phyloP scores from a whole-genome alignment of 2,113 vertebrate genomes.

The Condylura cristata region DNA sequence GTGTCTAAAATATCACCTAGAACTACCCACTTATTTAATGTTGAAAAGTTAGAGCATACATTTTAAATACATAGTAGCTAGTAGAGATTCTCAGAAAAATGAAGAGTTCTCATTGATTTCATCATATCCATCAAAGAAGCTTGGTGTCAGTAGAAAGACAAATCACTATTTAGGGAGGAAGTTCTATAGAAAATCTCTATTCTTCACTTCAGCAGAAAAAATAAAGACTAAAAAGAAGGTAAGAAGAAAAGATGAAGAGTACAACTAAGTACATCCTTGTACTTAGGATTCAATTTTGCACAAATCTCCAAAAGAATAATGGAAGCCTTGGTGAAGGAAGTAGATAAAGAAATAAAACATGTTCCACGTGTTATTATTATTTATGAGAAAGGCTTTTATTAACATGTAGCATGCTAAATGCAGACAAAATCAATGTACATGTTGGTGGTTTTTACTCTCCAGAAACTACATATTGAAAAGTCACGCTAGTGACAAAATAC shows the following conservation, averaged over 20 bases:
- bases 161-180: not conserved
- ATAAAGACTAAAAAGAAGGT: not conserved
- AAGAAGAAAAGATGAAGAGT: not conserved
- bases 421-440: not conserved
- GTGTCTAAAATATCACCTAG: not conserved
- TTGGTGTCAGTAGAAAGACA: not conserved
- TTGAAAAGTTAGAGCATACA: not conserved
- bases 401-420: not conserved
- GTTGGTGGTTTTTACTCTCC: not conserved
- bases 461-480: conserved; percentile 4
- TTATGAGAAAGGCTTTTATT: not conserved
- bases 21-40: not conserved
- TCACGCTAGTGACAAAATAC: not conserved
- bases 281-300: not conserved
- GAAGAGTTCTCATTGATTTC: not conserved
- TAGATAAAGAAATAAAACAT: not conserved
- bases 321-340: not conserved
- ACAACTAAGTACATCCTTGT: not conserved
- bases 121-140: not conserved
- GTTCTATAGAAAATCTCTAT: not conserved
- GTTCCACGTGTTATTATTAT: not conserved
- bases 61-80: not conserved
- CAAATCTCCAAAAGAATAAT: not conserved
- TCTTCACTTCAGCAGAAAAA: not conserved
- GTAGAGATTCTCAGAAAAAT: not conserved